Percentiles rank a stretch among this genome's conserved stretches.
phyloP scores from a whole-genome alignment of 2,888 invertebrate species.

The Lycaena phlaeas region DNA sequence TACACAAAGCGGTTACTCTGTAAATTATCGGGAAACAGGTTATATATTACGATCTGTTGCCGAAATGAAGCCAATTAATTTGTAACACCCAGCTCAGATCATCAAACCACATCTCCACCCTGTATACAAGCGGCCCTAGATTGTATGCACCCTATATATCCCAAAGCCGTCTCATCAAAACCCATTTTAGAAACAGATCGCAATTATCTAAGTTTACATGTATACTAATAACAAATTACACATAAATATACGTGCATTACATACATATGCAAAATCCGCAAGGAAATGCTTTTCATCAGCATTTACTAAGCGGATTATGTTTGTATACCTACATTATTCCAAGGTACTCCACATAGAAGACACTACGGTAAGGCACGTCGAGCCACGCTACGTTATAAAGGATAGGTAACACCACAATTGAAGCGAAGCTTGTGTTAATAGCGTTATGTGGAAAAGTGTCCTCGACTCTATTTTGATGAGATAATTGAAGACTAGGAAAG shows the following conservation, averaged over 20 bases:
- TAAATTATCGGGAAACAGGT: conserved; percentile 39
- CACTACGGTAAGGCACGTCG: background rate
- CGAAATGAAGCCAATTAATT: conserved; percentile 66
- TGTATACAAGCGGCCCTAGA: conserved; percentile 8
- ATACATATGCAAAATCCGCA: conserved; percentile 3
- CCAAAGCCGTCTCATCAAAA: conserved; percentile 27
- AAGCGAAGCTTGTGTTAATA: background rate
- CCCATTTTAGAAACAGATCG: conserved; percentile 72
- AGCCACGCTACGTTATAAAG: background rate
- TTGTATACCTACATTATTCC: conserved; percentile 9
- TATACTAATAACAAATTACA: conserved; percentile 5
- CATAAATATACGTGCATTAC: conserved; percentile 9
- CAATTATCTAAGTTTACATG: conserved; percentile 46
- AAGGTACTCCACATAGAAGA: conserved; percentile 11
- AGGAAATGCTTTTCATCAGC: background rate
- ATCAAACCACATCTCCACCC: conserved; percentile 28
- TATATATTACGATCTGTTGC: conserved; percentile 72
- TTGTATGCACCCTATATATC: too few relatives aligned
- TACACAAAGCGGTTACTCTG: conserved; percentile 45
- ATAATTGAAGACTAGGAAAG: too few relatives aligned
- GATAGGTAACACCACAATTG: background rate
- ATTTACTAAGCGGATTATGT: background rate
- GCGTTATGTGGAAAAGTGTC: background rate
- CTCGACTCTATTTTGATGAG: background rate
- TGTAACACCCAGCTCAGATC: conserved; percentile 70